Base-by-base conservation (phyloP, 2,888 invertebrate species). In the Drosophila eohydei region DNA sequence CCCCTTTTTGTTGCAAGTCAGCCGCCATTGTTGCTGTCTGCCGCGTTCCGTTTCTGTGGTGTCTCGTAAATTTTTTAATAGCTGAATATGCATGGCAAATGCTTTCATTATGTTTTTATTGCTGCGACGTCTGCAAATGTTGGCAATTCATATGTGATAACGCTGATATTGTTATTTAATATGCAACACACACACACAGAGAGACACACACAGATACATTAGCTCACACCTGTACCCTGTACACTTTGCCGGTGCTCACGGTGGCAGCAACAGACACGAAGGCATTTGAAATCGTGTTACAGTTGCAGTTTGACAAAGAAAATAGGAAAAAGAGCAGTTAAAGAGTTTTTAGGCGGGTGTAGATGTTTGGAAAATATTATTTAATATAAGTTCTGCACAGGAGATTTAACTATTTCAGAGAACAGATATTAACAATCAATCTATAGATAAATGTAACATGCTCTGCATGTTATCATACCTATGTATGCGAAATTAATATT, bases 81-180 rank as follows among this genome's bases (percentile, higher is more conserved):
- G 63, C 50, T 54, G 64, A 71, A 75, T 75, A 74, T 80, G 68
- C 70, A 76, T 66, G 71, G 52, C 44, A 85, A 80, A 75, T 74
- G 63, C 61, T 83, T 83, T 86, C 83, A 83, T 83, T 78, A 83
- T 63, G 67, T 70, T 87, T 83, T 83, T 83, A 81, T 71, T 80
- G 60, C 50, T 68, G 50, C 58, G 38, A 71, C 54, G 73, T 63
- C 78, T 68, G 78, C 68, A 69, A 85, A 65, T 71, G 80, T 74
- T 66, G 63, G 56, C 71, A 63, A 66, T 76, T 80, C 70, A 77
- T 66, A 66, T 80, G 65, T 66, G 74, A 69, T 60, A 75, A 68
- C 55, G 68, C 64, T 71, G 83, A 77, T 70, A 80, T 71, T 50
- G 66, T 58, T 80, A 68, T 86, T 74, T 80, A 80, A 85, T 74